Percentiles rank a stretch among this genome's conserved stretches.
Conservation (phyloP, 2,113 vertebrate genomes). For the Myotis davidii region DNA sequence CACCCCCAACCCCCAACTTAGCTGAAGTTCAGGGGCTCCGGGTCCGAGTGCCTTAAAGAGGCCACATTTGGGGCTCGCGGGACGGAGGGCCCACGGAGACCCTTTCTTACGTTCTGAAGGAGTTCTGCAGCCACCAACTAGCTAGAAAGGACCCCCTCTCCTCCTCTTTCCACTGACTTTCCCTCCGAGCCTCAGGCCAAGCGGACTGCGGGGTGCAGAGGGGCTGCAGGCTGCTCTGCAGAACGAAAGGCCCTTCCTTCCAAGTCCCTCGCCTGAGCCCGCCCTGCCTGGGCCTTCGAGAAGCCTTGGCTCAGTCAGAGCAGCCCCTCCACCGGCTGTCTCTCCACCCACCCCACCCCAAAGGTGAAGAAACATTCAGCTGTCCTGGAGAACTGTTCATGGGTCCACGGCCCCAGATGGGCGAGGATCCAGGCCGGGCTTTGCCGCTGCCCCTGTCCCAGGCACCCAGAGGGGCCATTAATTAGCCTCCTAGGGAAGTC, state of each 20-base stretch:
- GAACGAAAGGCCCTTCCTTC: conserved; percentile 6
- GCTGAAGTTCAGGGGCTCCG: background rate
- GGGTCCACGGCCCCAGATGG: background rate
- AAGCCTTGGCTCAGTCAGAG: background rate
- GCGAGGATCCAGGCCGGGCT: conserved; percentile 68
- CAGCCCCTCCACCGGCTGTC: background rate
- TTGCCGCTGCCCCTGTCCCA: conserved; percentile 26
- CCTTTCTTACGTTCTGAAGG: background rate
- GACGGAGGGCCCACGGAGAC: background rate
- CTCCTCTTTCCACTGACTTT: no score
- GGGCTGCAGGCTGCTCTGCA: background rate
- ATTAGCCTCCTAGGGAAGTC: conserved; percentile 60
- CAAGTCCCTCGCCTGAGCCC: background rate
- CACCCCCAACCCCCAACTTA: conserved; percentile 22
- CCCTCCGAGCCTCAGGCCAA: background rate
- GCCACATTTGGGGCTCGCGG: background rate
- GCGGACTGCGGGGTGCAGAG: background rate
- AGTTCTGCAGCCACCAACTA: background rate
- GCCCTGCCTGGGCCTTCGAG: background rate
- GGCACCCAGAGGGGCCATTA: conserved; percentile 59
- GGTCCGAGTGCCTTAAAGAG: conserved; percentile 60
- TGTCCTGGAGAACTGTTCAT: background rate
- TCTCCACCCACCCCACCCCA: background rate
- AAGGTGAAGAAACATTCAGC: background rate
- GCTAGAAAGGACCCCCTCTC: background rate